Percentiles rank a stretch among this genome's conserved stretches.
phyloP scores from a whole-genome alignment of 2,888 invertebrate species.

The Sympetrum striolatum region DNA sequence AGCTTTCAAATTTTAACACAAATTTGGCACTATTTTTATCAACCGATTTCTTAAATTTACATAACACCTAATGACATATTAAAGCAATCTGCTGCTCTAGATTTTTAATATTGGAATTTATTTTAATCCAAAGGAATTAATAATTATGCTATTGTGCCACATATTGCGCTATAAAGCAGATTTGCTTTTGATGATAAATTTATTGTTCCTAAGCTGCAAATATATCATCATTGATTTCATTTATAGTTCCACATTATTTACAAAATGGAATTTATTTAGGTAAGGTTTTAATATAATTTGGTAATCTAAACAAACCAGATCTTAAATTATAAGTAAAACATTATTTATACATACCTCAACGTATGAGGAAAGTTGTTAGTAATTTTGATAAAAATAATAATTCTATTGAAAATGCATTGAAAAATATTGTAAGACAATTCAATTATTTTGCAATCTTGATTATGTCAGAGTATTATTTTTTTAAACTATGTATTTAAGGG shows the following conservation, averaged over 20 bases:
- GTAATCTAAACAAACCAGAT: not conserved
- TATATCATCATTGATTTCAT: not conserved
- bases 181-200: not conserved
- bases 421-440: not conserved
- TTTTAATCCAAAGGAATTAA: not conserved
- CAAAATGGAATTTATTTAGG: not conserved
- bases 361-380: no score
- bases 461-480: not conserved
- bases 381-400: not conserved
- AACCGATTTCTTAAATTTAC: not conserved
- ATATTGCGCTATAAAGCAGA: not conserved
- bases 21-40: not conserved
- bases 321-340: not conserved
- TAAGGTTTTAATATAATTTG: not conserved
- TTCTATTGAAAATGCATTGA: not conserved
- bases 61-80: not conserved
- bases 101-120: slow-evolving; percentile 15
- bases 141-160: not conserved
- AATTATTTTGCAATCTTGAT: not conserved
- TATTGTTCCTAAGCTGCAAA: not conserved
- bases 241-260: slow-evolving; percentile 14
- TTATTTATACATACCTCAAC: not conserved
- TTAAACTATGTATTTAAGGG: not conserved
- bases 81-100: not conserved
- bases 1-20: not conserved